Conservation (phyloP, 2,888 invertebrate genomes). For the Gibbula magus region DNA sequence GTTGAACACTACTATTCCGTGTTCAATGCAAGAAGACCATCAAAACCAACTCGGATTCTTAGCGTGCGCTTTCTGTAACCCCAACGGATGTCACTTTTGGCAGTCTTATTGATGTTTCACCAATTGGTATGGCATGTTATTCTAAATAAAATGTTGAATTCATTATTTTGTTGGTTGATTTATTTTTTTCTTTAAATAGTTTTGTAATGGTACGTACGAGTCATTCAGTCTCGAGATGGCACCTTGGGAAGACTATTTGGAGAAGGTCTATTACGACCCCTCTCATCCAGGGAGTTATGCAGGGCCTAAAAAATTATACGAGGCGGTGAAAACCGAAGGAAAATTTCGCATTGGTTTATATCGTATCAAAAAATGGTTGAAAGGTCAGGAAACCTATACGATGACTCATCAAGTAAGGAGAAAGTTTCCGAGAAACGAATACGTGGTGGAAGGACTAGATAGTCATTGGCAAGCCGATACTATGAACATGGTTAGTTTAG, state of each 20-base stretch:
- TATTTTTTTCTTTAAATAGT: not conserved
- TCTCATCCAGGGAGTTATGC: constrained; percentile 8
- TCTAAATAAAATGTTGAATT: too few relatives aligned
- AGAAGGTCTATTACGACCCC: not conserved
- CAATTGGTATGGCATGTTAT: not conserved
- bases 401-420: not conserved
- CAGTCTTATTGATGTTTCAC: not conserved
- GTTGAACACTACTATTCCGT: not conserved
- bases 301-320: not conserved
- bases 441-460: constrained; percentile 18
- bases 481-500: not conserved
- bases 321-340: not conserved
- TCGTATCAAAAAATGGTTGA: not conserved
- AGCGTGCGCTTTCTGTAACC: not conserved
- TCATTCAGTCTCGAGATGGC: not conserved
- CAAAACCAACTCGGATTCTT: constrained; percentile 11
- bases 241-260: not conserved
- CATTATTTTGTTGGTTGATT: not conserved
- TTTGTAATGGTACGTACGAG: not conserved
- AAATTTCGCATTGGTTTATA: not conserved
- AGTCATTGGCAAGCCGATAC: constrained; percentile 16
- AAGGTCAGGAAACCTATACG: not conserved
- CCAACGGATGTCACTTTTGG: not conserved
- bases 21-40: not conserved
- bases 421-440: not conserved